These are phyloP conservation scores for Gambusia holbrooki DNA, from an alignment of 2,113 vertebrate genomes.

Conservation along the genomic window DNA sequence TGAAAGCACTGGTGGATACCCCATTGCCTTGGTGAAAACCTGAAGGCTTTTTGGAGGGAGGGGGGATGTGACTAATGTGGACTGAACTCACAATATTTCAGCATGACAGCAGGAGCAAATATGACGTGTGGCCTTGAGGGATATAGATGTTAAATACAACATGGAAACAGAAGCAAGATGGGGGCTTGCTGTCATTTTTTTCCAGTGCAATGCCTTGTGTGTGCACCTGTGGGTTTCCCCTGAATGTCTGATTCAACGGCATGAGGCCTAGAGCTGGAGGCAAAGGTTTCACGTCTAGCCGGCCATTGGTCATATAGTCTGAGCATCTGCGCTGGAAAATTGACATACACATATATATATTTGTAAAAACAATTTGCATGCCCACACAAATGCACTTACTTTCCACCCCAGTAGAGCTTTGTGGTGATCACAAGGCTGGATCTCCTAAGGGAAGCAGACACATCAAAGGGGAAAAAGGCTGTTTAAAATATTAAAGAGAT, in stretches of 20 bases:
- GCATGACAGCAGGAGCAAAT: conserved; percentile 42
- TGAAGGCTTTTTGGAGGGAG: conserved; percentile 32
- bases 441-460: conserved; percentile 81
- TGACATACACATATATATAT: conserved; percentile 55
- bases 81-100: conserved; percentile 38
- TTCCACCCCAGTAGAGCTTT: conserved; percentile 99
- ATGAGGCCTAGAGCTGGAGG: conserved; percentile 23
- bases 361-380: conserved; percentile 40
- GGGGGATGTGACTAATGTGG: conserved; percentile 32
- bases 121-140: conserved; percentile 29
- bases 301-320: conserved; percentile 8
- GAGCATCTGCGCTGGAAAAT: conserved; percentile 37
- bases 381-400: conserved; percentile 86
- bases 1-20: conserved; percentile 9
- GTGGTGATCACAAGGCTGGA: conserved; percentile 98
- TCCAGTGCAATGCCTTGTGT: conserved; percentile 13
- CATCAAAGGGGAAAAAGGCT: conserved; percentile 27
- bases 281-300: conserved; percentile 10
- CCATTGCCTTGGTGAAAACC: background rate
- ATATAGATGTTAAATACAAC: conserved; percentile 14
- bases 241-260: conserved; percentile 23
- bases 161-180: background rate
- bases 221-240: conserved; percentile 9
- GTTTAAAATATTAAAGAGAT: background rate
- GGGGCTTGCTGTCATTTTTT: conserved; percentile 13